A percentile compares a stretch with the other conserved stretches of the same genome.
Evolutionary conservation across 2,888 invertebrate species (phyloP).

Genomic region (Hirtodrosophila alboralis): DNA sequence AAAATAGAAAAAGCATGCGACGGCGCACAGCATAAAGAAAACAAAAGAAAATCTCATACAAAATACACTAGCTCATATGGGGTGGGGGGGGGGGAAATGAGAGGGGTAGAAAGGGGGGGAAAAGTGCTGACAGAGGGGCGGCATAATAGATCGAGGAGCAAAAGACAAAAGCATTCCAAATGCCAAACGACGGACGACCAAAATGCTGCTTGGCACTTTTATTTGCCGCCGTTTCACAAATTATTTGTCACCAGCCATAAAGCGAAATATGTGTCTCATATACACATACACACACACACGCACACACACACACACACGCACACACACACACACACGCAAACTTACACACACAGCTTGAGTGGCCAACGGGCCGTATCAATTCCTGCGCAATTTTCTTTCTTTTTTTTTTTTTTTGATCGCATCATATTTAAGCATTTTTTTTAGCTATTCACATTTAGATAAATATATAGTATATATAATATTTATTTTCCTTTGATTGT

Average conservation of each 20-base stretch:
- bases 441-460: slow-evolving; percentile 12
- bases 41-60: slow-evolving; percentile 28
- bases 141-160: slow-evolving; percentile 32
- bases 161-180: slow-evolving; percentile 73
- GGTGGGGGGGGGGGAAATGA: neutral
- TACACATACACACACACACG: slow-evolving; percentile 27
- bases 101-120: neutral
- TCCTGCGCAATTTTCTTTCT: too few relatives aligned
- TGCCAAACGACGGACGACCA: slow-evolving; percentile 43
- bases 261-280: slow-evolving; percentile 55
- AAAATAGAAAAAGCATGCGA: slow-evolving; percentile 58
- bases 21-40: slow-evolving; percentile 10
- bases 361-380: slow-evolving; percentile 76
- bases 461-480: too few relatives aligned
- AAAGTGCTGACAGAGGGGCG: too few relatives aligned
- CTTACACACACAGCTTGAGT: slow-evolving; percentile 61
- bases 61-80: neutral
- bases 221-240: slow-evolving; percentile 77
- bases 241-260: slow-evolving; percentile 78
- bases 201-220: slow-evolving; percentile 64
- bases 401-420: slow-evolving; percentile 67
- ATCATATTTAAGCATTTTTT: slow-evolving; percentile 56
- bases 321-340: slow-evolving; percentile 4
- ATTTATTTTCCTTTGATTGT: slow-evolving; percentile 50
- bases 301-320: slow-evolving; percentile 6